Evolutionary conservation across 1,140 invertebrate genomes (phyloP).

Genomic region (Drosophila fuyamai): DNA sequence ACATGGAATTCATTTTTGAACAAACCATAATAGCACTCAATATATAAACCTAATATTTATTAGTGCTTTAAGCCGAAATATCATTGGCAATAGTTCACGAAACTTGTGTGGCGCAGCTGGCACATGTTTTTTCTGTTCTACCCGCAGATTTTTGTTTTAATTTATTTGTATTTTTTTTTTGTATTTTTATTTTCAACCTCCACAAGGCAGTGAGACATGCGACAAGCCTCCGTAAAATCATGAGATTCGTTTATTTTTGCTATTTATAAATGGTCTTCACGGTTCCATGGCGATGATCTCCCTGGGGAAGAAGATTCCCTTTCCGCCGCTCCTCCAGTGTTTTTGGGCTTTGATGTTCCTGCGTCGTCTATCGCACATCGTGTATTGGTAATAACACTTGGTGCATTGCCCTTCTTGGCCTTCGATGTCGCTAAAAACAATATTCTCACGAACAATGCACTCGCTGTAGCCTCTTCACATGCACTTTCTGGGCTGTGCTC

Average conservation of each 20-base stretch:
- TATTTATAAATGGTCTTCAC: slow-evolving; percentile 39
- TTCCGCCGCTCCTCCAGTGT: slow-evolving; percentile 4
- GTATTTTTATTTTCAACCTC: slow-evolving; percentile 2
- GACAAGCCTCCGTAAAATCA: slow-evolving; percentile 33
- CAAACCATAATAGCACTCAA: no score
- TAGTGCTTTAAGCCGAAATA: neutral
- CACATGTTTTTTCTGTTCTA: slow-evolving; percentile 24
- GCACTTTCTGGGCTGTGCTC: slow-evolving; percentile 13
- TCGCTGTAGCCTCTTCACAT: slow-evolving; percentile 22
- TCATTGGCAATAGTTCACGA: neutral
- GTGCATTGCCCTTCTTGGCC: slow-evolving; percentile 34
- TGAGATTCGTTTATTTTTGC: slow-evolving; percentile 27
- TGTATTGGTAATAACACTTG: slow-evolving; percentile 35
- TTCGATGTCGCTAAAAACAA: slow-evolving; percentile 31
- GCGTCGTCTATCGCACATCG: slow-evolving; percentile 5
- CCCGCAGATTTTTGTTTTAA: slow-evolving; percentile 13
- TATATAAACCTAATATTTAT: no score
- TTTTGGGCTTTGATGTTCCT: slow-evolving; percentile 20
- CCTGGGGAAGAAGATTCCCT: slow-evolving; percentile 8
- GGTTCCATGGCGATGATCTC: slow-evolving; percentile 18
- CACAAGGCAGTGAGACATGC: slow-evolving; percentile 11
- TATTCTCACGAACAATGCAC: slow-evolving; percentile 25
- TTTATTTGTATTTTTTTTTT: neutral
- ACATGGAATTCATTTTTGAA: no score
- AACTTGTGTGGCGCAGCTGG: slow-evolving; percentile 3